Evolutionary conservation across 2,888 invertebrate genomes (phyloP).

Genomic region (Ochropleura leucogaster): DNA sequence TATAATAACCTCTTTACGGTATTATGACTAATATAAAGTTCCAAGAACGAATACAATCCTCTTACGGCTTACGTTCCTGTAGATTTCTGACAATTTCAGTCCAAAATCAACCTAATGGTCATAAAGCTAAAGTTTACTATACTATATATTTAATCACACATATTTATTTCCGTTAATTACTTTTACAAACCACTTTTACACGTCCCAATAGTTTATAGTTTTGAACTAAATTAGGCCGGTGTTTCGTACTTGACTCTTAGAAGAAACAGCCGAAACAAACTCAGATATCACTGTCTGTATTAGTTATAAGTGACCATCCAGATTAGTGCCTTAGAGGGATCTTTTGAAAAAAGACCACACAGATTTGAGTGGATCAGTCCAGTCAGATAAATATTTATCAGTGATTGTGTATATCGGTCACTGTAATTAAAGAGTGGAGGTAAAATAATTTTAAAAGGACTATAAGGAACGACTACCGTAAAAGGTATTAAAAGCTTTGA

Average conservation of each 20-base stretch:
- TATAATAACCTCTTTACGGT: constrained; percentile 61
- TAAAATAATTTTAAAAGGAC: neutral
- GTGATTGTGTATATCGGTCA: neutral
- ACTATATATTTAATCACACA: no score
- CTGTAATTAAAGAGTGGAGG: neutral
- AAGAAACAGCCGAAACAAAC: no score
- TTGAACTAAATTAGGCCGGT: no score
- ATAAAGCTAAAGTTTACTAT: neutral
- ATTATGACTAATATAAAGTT: constrained; percentile 49
- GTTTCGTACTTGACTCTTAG: no score
- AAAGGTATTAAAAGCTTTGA: constrained; percentile 46
- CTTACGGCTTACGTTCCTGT: neutral
- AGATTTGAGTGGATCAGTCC: neutral
- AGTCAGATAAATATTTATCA: neutral
- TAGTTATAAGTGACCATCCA: no score
- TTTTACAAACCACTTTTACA: no score
- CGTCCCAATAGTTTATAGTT: no score
- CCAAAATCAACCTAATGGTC: neutral
- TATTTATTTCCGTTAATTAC: no score
- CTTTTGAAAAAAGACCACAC: no score
- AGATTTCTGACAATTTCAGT: neutral
- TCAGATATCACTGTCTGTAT: no score
- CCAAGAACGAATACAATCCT: constrained; percentile 3
- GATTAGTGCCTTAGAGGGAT: no score
- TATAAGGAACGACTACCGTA: constrained; percentile 25